phyloP scores from a whole-genome alignment of 2,113 vertebrate genomes.

The Oenanthe oenanthe region DNA sequence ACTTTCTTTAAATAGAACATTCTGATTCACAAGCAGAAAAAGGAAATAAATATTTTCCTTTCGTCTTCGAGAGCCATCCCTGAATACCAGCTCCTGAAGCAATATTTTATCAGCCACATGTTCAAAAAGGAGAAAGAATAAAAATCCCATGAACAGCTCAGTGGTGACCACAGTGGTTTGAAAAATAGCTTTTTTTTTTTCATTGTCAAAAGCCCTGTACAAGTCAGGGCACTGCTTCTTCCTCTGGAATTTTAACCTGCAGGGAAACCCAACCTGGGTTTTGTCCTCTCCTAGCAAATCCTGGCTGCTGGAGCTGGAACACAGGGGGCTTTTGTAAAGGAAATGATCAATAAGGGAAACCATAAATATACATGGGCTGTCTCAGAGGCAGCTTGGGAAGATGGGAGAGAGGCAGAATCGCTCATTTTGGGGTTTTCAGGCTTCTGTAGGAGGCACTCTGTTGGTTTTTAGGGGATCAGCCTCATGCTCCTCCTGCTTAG shows the following conservation, averaged over 20 bases:
- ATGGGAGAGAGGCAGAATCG: not conserved
- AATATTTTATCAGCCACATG: constrained; percentile 59
- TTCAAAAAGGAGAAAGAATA: not conserved
- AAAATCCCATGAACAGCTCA: not conserved
- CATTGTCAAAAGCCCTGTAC: not conserved
- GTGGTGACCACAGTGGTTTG: constrained; percentile 14
- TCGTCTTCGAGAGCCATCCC: constrained; percentile 73
- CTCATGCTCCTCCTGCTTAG: rapidly evolving
- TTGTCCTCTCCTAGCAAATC: not conserved
- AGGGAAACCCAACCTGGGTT: not conserved
- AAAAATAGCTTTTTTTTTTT: not conserved
- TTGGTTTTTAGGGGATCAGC: not conserved
- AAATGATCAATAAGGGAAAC: not conserved
- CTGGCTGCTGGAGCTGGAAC: not conserved
- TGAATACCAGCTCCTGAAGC: constrained; percentile 75
- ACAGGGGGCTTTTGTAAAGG: not conserved
- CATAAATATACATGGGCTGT: not conserved
- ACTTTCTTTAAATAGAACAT: constrained; percentile 83
- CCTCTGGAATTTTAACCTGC: not conserved
- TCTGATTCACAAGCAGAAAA: constrained; percentile 84
- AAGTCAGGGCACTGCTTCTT: not conserved
- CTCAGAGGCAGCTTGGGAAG: not conserved
- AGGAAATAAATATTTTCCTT: constrained; percentile 87
- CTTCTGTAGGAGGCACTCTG: rapidly evolving
- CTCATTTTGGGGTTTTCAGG: not conserved